Conservation (phyloP, 2,797 vertebrate species). For the Oceanodroma leucorhoa region DNA sequence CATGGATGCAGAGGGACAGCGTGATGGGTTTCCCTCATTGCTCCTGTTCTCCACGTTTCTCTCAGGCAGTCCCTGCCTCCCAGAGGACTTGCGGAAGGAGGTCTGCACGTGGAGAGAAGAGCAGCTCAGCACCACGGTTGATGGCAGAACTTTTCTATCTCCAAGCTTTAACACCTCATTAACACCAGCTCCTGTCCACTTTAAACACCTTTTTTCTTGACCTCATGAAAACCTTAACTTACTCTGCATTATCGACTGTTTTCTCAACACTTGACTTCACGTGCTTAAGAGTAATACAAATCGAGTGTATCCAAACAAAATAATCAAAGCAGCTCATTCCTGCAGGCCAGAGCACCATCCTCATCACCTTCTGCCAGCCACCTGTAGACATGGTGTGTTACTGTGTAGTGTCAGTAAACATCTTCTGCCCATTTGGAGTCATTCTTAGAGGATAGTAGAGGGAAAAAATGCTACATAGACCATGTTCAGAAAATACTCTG, state of each 20-base stretch:
- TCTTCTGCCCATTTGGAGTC: background rate
- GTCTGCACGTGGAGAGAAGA: background rate
- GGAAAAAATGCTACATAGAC: background rate
- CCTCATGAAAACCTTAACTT: background rate
- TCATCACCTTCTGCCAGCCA: background rate
- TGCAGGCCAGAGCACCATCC: background rate
- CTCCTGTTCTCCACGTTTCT: background rate
- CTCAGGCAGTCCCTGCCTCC: background rate
- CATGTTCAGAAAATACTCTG: background rate
- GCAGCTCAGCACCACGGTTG: accelerated
- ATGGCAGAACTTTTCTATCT: background rate
- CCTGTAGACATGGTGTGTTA: accelerated
- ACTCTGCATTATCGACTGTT: background rate
- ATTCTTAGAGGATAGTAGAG: background rate
- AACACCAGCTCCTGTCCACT: background rate
- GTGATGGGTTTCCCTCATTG: background rate
- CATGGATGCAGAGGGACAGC: too few relatives aligned
- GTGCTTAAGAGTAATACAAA: background rate
- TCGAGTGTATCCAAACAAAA: background rate
- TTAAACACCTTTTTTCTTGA: background rate
- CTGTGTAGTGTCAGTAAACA: background rate
- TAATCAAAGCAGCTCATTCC: background rate
- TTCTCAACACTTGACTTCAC: background rate
- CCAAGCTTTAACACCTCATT: background rate
- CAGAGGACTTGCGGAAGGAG: background rate